These are phyloP conservation scores for Macquaria ambigua DNA, from an alignment of 2,113 vertebrate species.

Conservation along the genomic window DNA sequence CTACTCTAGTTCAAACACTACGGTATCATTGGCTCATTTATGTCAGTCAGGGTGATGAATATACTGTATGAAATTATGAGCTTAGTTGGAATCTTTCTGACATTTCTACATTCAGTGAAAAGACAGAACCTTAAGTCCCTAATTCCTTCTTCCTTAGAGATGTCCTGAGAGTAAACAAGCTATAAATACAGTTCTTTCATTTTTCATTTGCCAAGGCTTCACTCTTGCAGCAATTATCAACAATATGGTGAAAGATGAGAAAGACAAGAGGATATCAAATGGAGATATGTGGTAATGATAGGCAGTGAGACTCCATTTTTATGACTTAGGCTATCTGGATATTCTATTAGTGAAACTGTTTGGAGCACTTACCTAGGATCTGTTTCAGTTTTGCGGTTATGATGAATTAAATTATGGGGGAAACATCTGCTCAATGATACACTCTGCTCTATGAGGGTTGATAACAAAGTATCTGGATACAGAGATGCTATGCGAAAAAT, in stretches of 20 bases:
- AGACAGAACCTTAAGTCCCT: not conserved
- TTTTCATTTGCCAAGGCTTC: not conserved
- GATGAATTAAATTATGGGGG: conserved; percentile 5
- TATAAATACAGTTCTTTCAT: conserved; percentile 15
- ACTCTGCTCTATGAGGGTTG: not conserved
- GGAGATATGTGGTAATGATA: not conserved
- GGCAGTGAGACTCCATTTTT: not conserved
- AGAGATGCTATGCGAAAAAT: not conserved
- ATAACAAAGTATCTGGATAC: not conserved
- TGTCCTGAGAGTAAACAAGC: conserved; percentile 33
- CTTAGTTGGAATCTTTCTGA: conserved; percentile 26
- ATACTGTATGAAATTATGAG: not conserved
- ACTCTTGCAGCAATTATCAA: conserved; percentile 6
- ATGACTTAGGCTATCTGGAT: conserved; percentile 3
- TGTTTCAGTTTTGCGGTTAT: not conserved
- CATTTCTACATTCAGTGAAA: not conserved
- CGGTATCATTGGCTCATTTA: not conserved
- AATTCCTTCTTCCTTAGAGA: not conserved
- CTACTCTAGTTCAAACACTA: not conserved
- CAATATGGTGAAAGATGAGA: not conserved
- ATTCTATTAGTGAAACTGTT: conserved; percentile 24
- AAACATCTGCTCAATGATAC: not conserved
- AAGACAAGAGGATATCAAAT: conserved; percentile 7
- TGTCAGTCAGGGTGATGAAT: not conserved
- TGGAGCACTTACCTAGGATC: conserved; percentile 1